phyloP scores from a whole-genome alignment of 2,113 vertebrate genomes.

The Seriola dumerili region DNA sequence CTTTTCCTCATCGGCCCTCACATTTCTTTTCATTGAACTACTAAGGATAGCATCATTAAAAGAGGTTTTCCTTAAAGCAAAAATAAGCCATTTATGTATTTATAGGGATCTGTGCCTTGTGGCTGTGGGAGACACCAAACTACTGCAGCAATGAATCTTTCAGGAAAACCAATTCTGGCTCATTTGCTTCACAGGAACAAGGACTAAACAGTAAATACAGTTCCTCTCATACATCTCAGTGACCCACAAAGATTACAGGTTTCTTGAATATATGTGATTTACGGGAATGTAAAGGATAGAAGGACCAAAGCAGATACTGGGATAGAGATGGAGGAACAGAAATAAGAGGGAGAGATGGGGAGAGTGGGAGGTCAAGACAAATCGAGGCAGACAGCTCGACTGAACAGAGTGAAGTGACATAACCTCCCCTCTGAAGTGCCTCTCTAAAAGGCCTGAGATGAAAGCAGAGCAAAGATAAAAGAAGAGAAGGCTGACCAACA shows the following conservation, averaged over 20 bases:
- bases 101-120: not conserved
- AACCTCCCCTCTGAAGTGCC: slow-evolving; percentile 51
- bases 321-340: slow-evolving; percentile 42
- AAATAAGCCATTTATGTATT: slow-evolving; percentile 20
- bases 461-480: slow-evolving; percentile 65
- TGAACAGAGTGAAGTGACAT: slow-evolving; percentile 39
- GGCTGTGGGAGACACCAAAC: slow-evolving; percentile 59
- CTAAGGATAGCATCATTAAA: slow-evolving; percentile 2
- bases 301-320: slow-evolving; percentile 24
- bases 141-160: slow-evolving; percentile 69
- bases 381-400: slow-evolving; percentile 48
- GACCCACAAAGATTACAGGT: slow-evolving; percentile 58
- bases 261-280: slow-evolving; percentile 18
- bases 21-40: slow-evolving; percentile 19
- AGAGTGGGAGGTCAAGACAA: slow-evolving; percentile 47
- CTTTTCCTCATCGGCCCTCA: not conserved
- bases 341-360: slow-evolving; percentile 39
- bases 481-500: slow-evolving; percentile 30
- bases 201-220: slow-evolving; percentile 67
- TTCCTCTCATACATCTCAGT: slow-evolving; percentile 82
- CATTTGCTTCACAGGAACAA: slow-evolving; percentile 56
- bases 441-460: slow-evolving; percentile 55
- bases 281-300: slow-evolving; percentile 26
- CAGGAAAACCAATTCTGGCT: slow-evolving; percentile 58
- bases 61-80: slow-evolving; percentile 13